Evolutionary conservation across 2,797 vertebrate genomes (phyloP).

Genomic region (Melanotaenia pygmaea): DNA sequence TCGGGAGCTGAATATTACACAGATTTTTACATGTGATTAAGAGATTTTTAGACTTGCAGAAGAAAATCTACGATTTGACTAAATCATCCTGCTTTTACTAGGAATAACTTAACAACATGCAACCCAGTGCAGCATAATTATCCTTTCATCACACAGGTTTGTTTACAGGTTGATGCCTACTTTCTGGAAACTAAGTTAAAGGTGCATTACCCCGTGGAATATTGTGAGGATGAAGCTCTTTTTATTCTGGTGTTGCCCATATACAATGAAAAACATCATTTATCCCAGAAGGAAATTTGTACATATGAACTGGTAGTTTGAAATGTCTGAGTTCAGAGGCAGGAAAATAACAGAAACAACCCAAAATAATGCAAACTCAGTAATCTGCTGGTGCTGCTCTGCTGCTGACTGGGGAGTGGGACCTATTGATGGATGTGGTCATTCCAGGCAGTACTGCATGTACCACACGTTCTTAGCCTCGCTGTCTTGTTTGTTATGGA

Average conservation of each 20-base stretch:
- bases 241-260: not conserved
- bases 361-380: not conserved
- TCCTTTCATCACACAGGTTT: not conserved
- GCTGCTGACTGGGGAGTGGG: not conserved
- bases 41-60: too few species aligned
- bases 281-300: not conserved
- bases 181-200: not conserved
- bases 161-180: not conserved
- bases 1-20: too few species aligned
- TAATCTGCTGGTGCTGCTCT: not conserved
- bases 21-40: too few species aligned
- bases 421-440: not conserved
- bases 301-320: not conserved
- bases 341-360: not conserved
- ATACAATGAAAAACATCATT: not conserved
- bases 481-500: too few species aligned
- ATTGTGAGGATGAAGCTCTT: not conserved
- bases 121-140: not conserved
- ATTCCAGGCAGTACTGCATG: not conserved
- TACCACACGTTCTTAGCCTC: too few species aligned
- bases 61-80: not conserved
- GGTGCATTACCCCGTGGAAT: not conserved
- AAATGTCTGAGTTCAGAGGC: not conserved
- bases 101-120: not conserved
- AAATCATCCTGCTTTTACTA: not conserved